A percentile compares a stretch with the other conserved stretches of the same genome.
These are phyloP conservation scores for Plecotus auritus DNA, from an alignment of 2,113 vertebrate genomes.

Conservation along the genomic window DNA sequence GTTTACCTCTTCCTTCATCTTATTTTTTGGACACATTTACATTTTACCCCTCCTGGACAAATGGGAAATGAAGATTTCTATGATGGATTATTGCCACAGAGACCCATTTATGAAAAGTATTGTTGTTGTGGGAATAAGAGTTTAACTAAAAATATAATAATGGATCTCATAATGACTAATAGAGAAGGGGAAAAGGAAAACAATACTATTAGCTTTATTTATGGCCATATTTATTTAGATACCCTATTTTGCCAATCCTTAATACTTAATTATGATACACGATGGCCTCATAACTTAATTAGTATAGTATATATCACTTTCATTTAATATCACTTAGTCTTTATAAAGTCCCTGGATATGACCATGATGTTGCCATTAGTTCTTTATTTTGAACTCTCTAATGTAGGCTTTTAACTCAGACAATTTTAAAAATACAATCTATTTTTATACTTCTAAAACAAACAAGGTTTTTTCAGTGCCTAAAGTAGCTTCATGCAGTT, in stretches of 20 bases:
- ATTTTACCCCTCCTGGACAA: background rate
- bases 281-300: background rate
- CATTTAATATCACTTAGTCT: background rate
- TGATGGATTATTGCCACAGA: background rate
- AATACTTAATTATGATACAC: constrained; percentile 29
- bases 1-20: too few species aligned
- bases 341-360: background rate
- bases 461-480: background rate
- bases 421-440: background rate
- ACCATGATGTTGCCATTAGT: background rate
- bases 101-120: background rate
- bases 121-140: background rate
- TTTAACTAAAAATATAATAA: background rate
- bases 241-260: constrained; percentile 42
- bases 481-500: background rate
- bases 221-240: constrained; percentile 23
- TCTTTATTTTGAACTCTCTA: background rate
- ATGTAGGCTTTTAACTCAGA: background rate
- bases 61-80: background rate
- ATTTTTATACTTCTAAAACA: background rate
- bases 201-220: constrained; percentile 18
- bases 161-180: constrained; percentile 27
- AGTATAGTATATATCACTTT: background rate
- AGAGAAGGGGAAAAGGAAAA: constrained; percentile 19
- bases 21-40: background rate